Percentiles rank a stretch among this genome's conserved stretches.
Evolutionary conservation across 2,888 invertebrate species (phyloP).

Genomic region (Macaria notata): DNA sequence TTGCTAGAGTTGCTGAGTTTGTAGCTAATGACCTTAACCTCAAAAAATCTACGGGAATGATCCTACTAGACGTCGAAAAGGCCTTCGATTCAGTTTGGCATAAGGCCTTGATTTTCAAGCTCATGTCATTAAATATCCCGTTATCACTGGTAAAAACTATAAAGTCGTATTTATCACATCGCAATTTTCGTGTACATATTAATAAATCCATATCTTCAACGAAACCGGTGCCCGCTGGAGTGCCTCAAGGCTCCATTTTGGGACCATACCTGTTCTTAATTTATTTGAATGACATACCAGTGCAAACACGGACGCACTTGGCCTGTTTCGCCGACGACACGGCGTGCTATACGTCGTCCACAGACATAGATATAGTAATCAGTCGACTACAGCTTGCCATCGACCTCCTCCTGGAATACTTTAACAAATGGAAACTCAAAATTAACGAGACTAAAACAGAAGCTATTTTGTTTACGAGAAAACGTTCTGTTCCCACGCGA

Average conservation of each 20-base stretch:
- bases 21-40: slow-evolving; percentile 3
- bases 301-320: neutral
- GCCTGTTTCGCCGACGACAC: slow-evolving; percentile 14
- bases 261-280: neutral
- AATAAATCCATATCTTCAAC: neutral
- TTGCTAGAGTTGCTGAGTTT: slow-evolving; percentile 5
- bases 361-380: neutral
- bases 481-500: neutral
- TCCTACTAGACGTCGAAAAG: no score
- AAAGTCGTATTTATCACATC: no score
- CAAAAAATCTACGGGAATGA: slow-evolving; percentile 2
- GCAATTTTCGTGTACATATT: neutral
- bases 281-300: slow-evolving; percentile 6
- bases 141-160: no score
- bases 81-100: no score
- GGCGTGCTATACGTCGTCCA: neutral
- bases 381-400: neutral
- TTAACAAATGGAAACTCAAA: neutral
- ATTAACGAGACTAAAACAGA: neutral
- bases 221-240: neutral
- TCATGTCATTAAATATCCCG: no score
- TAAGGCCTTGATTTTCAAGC: no score
- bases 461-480: slow-evolving; percentile 16
- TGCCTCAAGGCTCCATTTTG: neutral
- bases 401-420: neutral